Conservation (phyloP, 2,797 vertebrate species). For the Phyllotis vaccarum region DNA sequence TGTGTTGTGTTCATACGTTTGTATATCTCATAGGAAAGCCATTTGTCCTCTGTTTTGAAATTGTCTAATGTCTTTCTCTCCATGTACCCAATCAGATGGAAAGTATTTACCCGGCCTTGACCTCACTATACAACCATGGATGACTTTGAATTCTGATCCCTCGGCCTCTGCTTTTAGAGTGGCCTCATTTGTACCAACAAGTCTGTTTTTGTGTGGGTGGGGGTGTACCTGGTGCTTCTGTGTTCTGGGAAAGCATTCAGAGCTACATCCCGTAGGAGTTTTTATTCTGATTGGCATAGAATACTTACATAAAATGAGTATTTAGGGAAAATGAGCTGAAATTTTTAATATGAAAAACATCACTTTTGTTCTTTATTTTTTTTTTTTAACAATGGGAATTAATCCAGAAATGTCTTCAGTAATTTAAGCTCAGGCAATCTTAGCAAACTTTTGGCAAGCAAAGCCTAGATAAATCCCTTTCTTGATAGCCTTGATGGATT, state of each 20-base stretch:
- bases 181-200: background rate
- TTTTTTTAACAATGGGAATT: background rate
- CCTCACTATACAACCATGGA: background rate
- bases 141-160: background rate
- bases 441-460: slow-evolving; percentile 20
- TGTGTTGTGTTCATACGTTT: background rate
- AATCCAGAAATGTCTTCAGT: slow-evolving; percentile 42
- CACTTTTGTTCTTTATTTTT: background rate
- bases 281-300: slow-evolving; percentile 7
- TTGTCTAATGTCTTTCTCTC: background rate
- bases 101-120: background rate
- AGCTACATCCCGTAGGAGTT: background rate
- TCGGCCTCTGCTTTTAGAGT: background rate
- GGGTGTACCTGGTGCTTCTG: background rate
- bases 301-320: slow-evolving; percentile 13
- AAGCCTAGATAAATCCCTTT: background rate
- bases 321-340: background rate
- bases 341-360: slow-evolving; percentile 32
- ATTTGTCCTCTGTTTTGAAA: background rate
- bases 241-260: background rate
- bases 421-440: background rate
- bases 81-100: slow-evolving; percentile 21
- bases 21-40: background rate
- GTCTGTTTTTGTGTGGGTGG: background rate
- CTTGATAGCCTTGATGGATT: background rate